Conservation (phyloP, 1,140 invertebrate genomes). For the Mya arenaria region DNA sequence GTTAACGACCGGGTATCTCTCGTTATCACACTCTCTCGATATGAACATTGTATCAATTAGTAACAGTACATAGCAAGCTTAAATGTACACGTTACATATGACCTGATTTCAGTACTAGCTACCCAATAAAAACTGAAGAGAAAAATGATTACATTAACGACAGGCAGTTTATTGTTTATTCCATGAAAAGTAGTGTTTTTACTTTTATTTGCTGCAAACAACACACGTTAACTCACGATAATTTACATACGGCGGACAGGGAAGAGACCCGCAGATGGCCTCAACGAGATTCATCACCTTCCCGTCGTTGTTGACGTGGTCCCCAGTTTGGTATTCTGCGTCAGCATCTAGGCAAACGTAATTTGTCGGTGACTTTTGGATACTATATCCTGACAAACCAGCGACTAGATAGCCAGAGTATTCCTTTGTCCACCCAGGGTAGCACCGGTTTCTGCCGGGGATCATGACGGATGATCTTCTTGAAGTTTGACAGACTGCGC, state of each 20-base stretch:
- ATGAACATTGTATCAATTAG: too few relatives aligned
- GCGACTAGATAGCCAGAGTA: neutral
- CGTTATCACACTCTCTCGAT: too few relatives aligned
- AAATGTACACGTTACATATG: too few relatives aligned
- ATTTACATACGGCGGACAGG: constrained; percentile 59
- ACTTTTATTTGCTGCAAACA: constrained; percentile 64
- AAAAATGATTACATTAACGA: too few relatives aligned
- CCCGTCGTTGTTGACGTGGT: constrained; percentile 22
- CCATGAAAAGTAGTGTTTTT: too few relatives aligned
- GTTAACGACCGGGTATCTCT: too few relatives aligned
- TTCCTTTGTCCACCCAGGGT: neutral
- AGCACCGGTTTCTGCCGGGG: constrained; percentile 17
- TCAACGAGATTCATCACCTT: constrained; percentile 51
- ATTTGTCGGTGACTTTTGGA: neutral
- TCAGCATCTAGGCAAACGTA: constrained; percentile 6
- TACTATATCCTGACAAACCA: neutral
- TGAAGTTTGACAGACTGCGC: constrained; percentile 2
- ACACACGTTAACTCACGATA: constrained; percentile 59
- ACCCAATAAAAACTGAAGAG: too few relatives aligned
- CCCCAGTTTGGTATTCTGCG: neutral
- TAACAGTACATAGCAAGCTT: too few relatives aligned
- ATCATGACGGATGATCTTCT: constrained; percentile 23
- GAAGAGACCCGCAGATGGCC: constrained; percentile 51
- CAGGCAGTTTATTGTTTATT: too few relatives aligned
- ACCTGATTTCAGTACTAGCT: too few relatives aligned